Conservation (phyloP, 2,113 vertebrate genomes). For the Microcebus murinus region DNA sequence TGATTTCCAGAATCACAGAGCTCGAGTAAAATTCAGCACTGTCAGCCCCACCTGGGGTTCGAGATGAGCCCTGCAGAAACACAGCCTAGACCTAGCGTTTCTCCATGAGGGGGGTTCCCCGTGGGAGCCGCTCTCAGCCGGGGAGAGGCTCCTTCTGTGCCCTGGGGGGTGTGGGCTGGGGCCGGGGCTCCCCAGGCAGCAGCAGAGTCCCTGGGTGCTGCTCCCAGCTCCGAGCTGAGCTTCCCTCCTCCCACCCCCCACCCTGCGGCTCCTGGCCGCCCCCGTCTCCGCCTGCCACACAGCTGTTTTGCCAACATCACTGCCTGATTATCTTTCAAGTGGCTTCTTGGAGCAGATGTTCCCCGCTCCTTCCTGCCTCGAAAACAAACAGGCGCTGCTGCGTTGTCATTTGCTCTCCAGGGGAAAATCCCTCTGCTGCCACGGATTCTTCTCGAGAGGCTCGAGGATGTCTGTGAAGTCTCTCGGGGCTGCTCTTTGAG, state of each 20-base stretch:
- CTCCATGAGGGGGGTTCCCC: neutral
- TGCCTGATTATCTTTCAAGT: conserved; percentile 81
- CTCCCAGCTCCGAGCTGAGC: neutral
- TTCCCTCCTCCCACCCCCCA: neutral
- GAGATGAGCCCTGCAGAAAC: neutral
- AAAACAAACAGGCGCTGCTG: conserved; percentile 75
- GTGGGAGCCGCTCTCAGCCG: neutral
- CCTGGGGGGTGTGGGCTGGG: accelerated
- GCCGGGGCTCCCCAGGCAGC: neutral
- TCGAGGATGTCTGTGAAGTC: conserved; percentile 2
- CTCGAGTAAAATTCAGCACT: neutral
- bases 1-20: neutral
- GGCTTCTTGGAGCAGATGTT: conserved; percentile 79
- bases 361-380: conserved; percentile 45
- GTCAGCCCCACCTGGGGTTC: neutral
- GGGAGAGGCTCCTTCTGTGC: neutral
- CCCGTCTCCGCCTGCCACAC: conserved; percentile 61
- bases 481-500: neutral
- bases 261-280: neutral
- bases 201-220: neutral
- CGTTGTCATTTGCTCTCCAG: conserved; percentile 63
- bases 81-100: neutral
- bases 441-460: conserved; percentile 47
- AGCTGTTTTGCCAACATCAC: conserved; percentile 77
- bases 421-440: conserved; percentile 61